Conservation (phyloP, 2,888 invertebrate genomes). For the Eilema griseolum region DNA sequence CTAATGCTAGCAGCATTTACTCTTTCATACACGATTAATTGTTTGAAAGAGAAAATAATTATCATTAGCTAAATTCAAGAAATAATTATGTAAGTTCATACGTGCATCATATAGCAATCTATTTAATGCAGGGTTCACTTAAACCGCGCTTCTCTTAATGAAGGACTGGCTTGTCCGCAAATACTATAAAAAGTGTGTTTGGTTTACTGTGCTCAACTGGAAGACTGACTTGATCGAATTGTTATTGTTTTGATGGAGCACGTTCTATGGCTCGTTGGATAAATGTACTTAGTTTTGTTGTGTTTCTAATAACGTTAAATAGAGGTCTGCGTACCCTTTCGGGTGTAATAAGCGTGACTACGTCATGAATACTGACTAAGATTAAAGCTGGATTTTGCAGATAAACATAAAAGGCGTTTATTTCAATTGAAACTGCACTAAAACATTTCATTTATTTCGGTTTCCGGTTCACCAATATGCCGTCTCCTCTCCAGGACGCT, state of each 20-base stretch:
- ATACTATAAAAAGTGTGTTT: conserved; percentile 39
- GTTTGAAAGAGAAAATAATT: no score
- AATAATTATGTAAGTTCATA: conserved; percentile 19
- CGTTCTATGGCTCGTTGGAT: neutral
- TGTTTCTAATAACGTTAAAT: neutral
- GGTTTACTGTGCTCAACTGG: conserved; percentile 20
- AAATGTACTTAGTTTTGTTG: neutral
- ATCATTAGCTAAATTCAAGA: conserved; percentile 5
- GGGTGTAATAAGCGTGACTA: neutral
- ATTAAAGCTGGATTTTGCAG: neutral
- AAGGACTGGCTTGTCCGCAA: conserved; percentile 52
- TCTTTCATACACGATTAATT: no score
- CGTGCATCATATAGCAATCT: conserved; percentile 35
- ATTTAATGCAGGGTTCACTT: conserved; percentile 41
- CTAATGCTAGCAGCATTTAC: no score
- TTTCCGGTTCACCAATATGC: neutral
- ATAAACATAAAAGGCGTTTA: no score
- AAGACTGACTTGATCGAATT: conserved; percentile 31
- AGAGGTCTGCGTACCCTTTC: neutral
- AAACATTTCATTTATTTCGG: no score
- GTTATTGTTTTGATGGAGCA: neutral
- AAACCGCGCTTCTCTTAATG: conserved; percentile 52
- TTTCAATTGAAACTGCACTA: no score
- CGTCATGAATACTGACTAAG: neutral
- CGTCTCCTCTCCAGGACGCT: neutral